A percentile compares a stretch with the other conserved stretches of the same genome.
phyloP scores from a whole-genome alignment of 30 jellyfish, hydroid and myxozoan species.

The Cassiopea xamachana region DNA sequence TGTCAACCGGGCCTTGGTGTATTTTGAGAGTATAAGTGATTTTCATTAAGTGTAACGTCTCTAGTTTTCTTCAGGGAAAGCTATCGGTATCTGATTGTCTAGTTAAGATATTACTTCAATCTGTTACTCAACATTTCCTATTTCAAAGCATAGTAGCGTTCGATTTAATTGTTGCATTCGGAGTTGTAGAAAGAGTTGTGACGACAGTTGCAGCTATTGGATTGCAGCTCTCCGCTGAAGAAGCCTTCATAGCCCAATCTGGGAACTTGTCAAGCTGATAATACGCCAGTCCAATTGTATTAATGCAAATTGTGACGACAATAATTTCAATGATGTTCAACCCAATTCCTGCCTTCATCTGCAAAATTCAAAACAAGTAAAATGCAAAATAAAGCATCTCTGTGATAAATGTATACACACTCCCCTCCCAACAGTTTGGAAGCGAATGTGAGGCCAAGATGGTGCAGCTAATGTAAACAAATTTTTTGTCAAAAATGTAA shows the following conservation, averaged over 20 bases:
- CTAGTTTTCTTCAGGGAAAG: too few species aligned
- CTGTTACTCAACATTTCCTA: background rate
- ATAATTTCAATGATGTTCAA: conserved; percentile 87
- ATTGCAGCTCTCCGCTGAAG: conserved; percentile 1
- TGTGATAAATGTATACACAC: too few species aligned
- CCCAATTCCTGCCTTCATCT: conserved; percentile 97
- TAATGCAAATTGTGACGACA: conserved; percentile 84
- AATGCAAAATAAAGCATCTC: too few species aligned
- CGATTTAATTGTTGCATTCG: background rate
- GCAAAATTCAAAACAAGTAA: background rate
- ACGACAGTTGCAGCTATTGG: background rate
- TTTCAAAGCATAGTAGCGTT: background rate
- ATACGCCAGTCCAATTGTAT: conserved; percentile 87
- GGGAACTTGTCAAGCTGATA: conserved; percentile 82
- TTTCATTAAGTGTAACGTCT: too few species aligned
- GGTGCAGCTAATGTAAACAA: too few species aligned
- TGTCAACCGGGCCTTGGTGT: too few species aligned
- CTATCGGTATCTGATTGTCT: too few species aligned
- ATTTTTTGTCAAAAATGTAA: too few species aligned
- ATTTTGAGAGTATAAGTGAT: too few species aligned
- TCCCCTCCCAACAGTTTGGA: too few species aligned
- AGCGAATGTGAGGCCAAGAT: too few species aligned
- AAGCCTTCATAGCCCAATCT: conserved; percentile 76
- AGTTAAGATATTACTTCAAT: background rate
- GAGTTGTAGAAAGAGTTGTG: background rate